These are phyloP conservation scores for Bedellia somnulentella DNA, from an alignment of 2,888 invertebrate species.

Conservation along the genomic window DNA sequence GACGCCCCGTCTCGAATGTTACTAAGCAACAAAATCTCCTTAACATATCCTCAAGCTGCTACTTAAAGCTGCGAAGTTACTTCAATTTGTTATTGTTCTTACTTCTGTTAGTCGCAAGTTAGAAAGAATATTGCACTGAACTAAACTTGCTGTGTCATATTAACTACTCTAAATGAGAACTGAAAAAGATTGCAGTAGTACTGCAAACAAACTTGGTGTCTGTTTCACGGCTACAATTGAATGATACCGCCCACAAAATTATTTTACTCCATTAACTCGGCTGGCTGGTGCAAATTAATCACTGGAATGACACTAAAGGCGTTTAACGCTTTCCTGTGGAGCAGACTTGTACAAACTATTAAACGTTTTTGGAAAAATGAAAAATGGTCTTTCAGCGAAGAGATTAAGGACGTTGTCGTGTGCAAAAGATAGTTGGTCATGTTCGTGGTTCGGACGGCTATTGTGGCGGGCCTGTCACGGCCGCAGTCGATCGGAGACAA, in stretches of 20 bases:
- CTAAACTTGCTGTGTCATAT: too few species aligned
- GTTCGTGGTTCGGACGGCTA: slow-evolving; percentile 2
- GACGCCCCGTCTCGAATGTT: too few species aligned
- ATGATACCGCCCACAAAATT: slow-evolving; percentile 47
- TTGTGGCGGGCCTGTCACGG: slow-evolving; percentile 4
- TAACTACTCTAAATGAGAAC: too few species aligned
- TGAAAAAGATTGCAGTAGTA: too few species aligned
- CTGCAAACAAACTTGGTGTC: too few species aligned
- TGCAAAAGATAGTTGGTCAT: neutral
- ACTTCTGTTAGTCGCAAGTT: too few species aligned
- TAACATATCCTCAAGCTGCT: too few species aligned
- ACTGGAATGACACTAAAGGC: slow-evolving; percentile 48
- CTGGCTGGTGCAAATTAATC: slow-evolving; percentile 54
- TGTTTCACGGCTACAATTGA: too few species aligned
- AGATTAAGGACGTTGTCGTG: neutral
- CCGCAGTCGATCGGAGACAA: slow-evolving; percentile 3
- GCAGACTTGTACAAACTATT: slow-evolving; percentile 1
- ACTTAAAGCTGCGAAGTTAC: too few species aligned
- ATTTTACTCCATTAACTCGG: slow-evolving; percentile 54
- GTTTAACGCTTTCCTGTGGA: slow-evolving; percentile 41
- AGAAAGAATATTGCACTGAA: too few species aligned
- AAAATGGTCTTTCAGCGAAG: neutral
- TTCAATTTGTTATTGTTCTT: too few species aligned
- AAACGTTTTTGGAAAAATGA: neutral
- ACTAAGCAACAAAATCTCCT: too few species aligned